Base-by-base conservation (phyloP, 1,140 invertebrate genomes). In the Drosophila orena region DNA sequence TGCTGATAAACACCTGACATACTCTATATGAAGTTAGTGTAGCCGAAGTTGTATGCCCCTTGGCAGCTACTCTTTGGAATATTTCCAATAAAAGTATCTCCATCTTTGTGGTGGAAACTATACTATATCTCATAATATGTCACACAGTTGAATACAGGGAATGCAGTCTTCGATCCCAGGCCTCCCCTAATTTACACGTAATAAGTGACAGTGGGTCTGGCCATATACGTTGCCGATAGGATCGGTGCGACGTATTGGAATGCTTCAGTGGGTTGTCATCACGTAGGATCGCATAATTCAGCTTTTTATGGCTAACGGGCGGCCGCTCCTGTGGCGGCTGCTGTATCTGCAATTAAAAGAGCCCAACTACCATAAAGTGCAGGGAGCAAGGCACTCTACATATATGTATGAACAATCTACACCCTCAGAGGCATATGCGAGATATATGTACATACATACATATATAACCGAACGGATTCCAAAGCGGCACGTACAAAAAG, bases 201-300 rank as follows among this genome's bases (percentile, higher is more conserved):
- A 89, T 84, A 80, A 71, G 53, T 62, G 72, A 42, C 81, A 77
- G 76, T 68, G 79, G 68, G 59, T 42, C 73, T 68, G 66, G 64
- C 46, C 64, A 52, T 35, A 60, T 57, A 62, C 47, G 10, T 43
- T 15, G 37, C 22, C 30, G 76, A 84, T 84, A 85, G 42, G 49
- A 88, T 88, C 83, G 20, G 71, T 27, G 58, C 47, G 71, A 88
- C 75, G 84, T 76, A 86, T 89, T 79, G 83, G 83, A 86, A 86
- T 86, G 79, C 79, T 76, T 46, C 77, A 17, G 37, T 70, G 71
- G 69, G 75, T 83, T 86, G 79, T 88, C 83, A 66, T 77, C 83
- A 88, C 83, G 83, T 88, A 76, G 83, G 64, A 88, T 88, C 83
- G 79, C 84, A 88, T 88, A 88, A 88, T 89, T 88, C 86, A 83